phyloP scores from a whole-genome alignment of 2,888 invertebrate species.

The Orchestes rusci region DNA sequence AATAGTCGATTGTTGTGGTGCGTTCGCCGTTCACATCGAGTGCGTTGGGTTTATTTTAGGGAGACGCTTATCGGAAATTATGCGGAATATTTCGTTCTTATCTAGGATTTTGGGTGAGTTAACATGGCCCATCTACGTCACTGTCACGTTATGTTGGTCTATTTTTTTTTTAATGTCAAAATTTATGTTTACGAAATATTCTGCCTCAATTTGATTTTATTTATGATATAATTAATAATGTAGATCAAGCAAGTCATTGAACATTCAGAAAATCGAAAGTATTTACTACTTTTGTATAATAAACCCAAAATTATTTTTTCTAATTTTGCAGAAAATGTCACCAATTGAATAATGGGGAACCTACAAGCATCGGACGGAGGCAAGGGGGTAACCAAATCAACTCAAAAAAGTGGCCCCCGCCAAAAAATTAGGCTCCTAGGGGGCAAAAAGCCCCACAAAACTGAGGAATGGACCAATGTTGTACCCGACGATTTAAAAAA shows the following conservation, averaged over 20 bases:
- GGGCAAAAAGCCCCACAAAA: constrained; percentile 18
- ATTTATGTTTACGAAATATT: too few relatives aligned
- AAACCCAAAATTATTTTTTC: too few relatives aligned
- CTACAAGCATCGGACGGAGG: constrained; percentile 17
- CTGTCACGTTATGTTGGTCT: background rate
- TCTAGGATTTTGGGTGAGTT: too few relatives aligned
- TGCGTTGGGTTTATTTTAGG: background rate
- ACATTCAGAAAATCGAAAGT: too few relatives aligned
- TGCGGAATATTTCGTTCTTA: too few relatives aligned
- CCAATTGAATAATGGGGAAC: constrained; percentile 21
- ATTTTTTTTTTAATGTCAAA: background rate
- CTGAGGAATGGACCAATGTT: constrained; percentile 18
- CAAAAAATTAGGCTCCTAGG: constrained; percentile 20
- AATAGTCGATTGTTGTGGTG: background rate
- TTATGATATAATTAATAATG: too few relatives aligned
- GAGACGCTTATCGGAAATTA: background rate
- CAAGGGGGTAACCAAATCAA: constrained; percentile 8
- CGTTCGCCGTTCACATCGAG: background rate
- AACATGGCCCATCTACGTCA: too few relatives aligned
- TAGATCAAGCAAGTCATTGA: too few relatives aligned
- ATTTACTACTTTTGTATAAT: too few relatives aligned
- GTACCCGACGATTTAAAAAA: constrained; percentile 11
- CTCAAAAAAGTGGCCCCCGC: constrained; percentile 11
- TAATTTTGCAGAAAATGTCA: too few relatives aligned
- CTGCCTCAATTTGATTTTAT: too few relatives aligned